Evolutionary conservation across 2,113 vertebrate species (phyloP).

Genomic region (Microtus montanus): DNA sequence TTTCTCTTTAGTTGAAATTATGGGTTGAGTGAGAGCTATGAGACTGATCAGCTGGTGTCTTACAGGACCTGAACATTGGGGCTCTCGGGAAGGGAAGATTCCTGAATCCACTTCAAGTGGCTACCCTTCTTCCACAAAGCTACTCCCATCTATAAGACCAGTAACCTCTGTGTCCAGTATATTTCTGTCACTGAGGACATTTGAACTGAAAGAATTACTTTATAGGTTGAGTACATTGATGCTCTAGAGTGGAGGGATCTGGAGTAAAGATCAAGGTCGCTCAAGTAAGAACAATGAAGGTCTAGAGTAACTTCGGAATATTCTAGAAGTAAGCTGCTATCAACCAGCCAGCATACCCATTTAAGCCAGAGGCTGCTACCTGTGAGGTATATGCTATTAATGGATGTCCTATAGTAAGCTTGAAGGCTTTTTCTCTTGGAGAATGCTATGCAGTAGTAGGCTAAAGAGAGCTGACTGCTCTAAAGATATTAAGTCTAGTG

Average conservation of each 20-base stretch:
- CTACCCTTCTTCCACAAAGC: not conserved
- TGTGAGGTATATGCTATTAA: not conserved
- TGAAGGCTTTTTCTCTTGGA: not conserved
- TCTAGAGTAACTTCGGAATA: not conserved
- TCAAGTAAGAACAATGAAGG: not conserved
- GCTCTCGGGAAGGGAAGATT: not conserved
- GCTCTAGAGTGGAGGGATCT: not conserved
- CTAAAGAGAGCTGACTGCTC: not conserved
- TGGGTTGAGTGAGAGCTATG: not conserved
- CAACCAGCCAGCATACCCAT: not conserved
- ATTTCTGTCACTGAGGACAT: not conserved
- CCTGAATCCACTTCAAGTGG: not conserved
- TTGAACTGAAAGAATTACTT: not conserved
- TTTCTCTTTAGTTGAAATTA: not conserved
- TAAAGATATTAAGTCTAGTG: not conserved
- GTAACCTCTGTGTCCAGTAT: not conserved
- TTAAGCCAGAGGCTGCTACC: not conserved
- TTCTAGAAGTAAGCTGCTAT: not conserved
- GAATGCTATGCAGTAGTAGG: not conserved
- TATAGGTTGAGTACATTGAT: not conserved
- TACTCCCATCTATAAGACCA: not conserved
- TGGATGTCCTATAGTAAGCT: not conserved
- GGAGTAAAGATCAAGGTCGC: not conserved
- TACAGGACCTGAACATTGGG: not conserved
- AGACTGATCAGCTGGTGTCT: not conserved